phyloP scores from a whole-genome alignment of 2,113 vertebrate genomes.

The Sisor rabdophorus region DNA sequence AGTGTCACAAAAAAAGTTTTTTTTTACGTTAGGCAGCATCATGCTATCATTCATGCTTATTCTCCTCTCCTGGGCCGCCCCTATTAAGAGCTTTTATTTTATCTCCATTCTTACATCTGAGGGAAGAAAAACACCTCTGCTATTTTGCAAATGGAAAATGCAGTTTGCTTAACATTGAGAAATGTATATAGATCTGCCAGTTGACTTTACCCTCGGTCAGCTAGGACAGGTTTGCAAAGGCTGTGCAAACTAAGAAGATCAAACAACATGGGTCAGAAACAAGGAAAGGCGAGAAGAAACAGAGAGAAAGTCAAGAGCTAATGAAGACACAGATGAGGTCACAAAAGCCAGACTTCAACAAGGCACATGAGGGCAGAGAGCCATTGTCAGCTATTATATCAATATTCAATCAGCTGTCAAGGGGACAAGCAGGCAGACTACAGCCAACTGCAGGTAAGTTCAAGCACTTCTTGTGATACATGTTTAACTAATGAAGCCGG shows the following conservation, averaged over 20 bases:
- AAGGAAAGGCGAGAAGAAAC: slow-evolving; percentile 19
- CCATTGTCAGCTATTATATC: slow-evolving; percentile 13
- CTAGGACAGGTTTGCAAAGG: neutral
- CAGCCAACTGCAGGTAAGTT: neutral
- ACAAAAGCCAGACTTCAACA: slow-evolving; percentile 22
- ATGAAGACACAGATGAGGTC: slow-evolving; percentile 40
- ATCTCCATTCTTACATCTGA: neutral
- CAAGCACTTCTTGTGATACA: neutral
- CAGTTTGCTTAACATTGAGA: neutral
- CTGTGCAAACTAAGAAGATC: slow-evolving; percentile 40
- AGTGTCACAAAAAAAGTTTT: too few relatives aligned
- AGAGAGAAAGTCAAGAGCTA: slow-evolving; percentile 22
- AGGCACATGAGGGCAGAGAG: slow-evolving; percentile 12
- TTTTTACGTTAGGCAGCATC: neutral
- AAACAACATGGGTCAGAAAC: slow-evolving; percentile 36
- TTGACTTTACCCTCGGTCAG: neutral
- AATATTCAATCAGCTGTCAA: slow-evolving; percentile 30
- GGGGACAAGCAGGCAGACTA: neutral
- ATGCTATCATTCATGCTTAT: neutral
- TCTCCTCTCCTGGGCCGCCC: too few relatives aligned
- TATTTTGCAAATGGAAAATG: neutral
- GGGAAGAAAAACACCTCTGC: neutral
- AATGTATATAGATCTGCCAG: neutral
- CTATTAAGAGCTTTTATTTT: neutral
- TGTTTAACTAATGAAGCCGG: neutral